phyloP scores from a whole-genome alignment of 1,140 invertebrate genomes.

The Chrysomallon squamiferum region DNA sequence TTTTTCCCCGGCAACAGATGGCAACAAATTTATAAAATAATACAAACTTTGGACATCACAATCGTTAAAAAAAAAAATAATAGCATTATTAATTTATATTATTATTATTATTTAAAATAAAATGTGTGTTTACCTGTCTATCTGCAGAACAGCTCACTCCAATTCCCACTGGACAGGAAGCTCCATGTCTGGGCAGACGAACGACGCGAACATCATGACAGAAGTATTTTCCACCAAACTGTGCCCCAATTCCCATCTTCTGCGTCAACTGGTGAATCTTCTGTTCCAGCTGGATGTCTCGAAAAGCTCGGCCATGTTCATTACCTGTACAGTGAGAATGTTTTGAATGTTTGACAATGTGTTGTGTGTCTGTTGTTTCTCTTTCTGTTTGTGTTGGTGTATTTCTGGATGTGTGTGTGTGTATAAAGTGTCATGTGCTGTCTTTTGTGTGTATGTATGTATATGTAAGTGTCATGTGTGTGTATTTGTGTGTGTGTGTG shows the following conservation, averaged over 20 bases:
- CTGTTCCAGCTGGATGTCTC: constrained; percentile 59
- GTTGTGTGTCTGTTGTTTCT: too few relatives aligned
- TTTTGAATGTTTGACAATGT: background rate
- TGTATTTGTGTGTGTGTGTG: too few relatives aligned
- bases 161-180: constrained; percentile 63
- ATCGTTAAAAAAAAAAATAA: too few relatives aligned
- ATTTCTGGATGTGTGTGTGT: too few relatives aligned
- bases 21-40: too few relatives aligned
- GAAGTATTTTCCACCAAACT: constrained; percentile 66
- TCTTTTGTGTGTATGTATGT: background rate
- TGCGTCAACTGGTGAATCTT: constrained; percentile 60
- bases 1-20: too few relatives aligned
- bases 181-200: constrained; percentile 62
- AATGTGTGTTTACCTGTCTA: constrained; percentile 61
- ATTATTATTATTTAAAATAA: too few relatives aligned
- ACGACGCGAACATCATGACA: constrained; percentile 64
- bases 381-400: too few relatives aligned
- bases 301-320: constrained; percentile 62
- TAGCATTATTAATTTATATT: too few relatives aligned
- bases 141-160: constrained; percentile 65
- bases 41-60: too few relatives aligned
- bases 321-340: constrained; percentile 46
- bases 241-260: constrained; percentile 61
- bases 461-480: too few relatives aligned
- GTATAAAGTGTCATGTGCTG: too few relatives aligned